Evolutionary conservation across 2,888 invertebrate species (phyloP).

Genomic region (Ornithoptera priamus): DNA sequence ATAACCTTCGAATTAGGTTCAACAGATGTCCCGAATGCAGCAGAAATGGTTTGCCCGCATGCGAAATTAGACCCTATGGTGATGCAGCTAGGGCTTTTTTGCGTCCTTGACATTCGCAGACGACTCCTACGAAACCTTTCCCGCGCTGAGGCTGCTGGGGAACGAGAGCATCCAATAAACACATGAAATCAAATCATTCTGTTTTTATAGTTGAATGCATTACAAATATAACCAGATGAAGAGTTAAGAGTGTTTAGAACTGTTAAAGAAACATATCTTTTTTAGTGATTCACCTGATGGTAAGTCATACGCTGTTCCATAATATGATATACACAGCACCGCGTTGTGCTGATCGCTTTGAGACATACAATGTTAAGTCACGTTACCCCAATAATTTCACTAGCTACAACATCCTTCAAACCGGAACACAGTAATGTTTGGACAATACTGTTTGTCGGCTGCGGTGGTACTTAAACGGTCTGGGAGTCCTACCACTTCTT

Average conservation of each 20-base stretch:
- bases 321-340: no score
- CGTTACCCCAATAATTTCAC: no score
- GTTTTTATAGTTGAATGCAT: conserved; percentile 46
- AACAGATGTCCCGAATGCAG: conserved; percentile 28
- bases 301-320: no score
- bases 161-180: conserved; percentile 36
- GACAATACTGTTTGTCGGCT: no score
- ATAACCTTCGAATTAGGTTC: conserved; percentile 29
- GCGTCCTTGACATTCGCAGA: conserved; percentile 3
- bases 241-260: conserved; percentile 35
- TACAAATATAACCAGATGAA: conserved; percentile 47
- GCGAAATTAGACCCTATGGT: conserved; percentile 12
- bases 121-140: conserved; percentile 16
- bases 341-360: no score
- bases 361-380: no score
- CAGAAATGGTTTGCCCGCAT: conserved; percentile 4
- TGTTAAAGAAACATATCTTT: conserved; percentile 1
- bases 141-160: conserved; percentile 32
- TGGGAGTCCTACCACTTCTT: no score
- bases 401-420: no score
- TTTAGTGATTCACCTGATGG: no score
- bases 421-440: no score
- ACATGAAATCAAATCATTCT: conserved; percentile 51
- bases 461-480: no score
- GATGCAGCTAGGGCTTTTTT: background rate